These are phyloP conservation scores for Phyllotreta striolata DNA, from an alignment of 2,888 invertebrate genomes.

Conservation along the genomic window DNA sequence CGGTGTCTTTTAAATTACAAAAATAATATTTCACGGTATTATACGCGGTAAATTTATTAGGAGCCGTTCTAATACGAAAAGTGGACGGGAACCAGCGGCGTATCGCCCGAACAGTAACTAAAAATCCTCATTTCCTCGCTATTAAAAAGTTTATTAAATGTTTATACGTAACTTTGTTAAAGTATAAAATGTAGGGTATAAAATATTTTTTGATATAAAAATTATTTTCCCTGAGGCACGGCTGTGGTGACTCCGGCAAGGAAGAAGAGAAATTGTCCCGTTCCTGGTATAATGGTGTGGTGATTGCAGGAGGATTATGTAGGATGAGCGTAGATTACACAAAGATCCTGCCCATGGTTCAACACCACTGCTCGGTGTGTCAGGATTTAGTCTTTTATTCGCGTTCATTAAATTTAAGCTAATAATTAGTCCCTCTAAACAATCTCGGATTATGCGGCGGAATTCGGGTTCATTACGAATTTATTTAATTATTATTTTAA, in stretches of 20 bases:
- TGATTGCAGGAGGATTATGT: constrained; percentile 56
- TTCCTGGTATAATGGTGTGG: constrained; percentile 54
- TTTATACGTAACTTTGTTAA: no score
- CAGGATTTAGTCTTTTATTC: constrained; percentile 34
- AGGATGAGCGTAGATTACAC: constrained; percentile 56
- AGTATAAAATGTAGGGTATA: no score
- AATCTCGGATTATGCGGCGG: no score
- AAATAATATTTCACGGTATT: constrained; percentile 43
- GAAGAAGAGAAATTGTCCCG: constrained; percentile 53
- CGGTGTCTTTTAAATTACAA: constrained; percentile 42
- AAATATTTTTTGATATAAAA: not conserved
- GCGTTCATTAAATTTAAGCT: constrained; percentile 32
- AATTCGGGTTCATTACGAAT: no score
- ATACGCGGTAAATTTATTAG: constrained; percentile 42
- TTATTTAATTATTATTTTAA: no score
- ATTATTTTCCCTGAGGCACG: not conserved
- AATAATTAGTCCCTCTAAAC: constrained; percentile 13
- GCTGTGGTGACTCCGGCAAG: constrained; percentile 7
- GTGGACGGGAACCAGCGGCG: constrained; percentile 26
- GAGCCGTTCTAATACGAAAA: constrained; percentile 35
- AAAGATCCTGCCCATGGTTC: constrained; percentile 45
- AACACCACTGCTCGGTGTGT: constrained; percentile 22
- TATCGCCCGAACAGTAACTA: not conserved
- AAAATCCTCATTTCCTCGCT: no score
- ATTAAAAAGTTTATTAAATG: no score